Evolutionary conservation across 1,140 invertebrate genomes (phyloP).

Genomic region (Euura saliciscinereae): DNA sequence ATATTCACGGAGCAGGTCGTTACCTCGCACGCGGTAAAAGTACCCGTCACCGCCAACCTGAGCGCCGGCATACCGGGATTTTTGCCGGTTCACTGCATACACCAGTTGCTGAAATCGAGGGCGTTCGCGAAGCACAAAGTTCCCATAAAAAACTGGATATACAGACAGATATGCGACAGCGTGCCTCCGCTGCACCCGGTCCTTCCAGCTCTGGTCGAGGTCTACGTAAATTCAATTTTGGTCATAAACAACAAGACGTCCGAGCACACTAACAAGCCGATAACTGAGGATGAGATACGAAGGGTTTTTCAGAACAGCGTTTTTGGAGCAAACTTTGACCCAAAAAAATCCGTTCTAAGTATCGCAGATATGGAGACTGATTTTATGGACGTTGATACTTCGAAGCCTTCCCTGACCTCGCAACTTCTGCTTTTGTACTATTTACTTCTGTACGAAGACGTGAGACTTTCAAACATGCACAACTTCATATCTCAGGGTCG

Average conservation of each 20-base stretch:
- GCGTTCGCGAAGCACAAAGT: conserved; percentile 97
- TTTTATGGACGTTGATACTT: conserved; percentile 62
- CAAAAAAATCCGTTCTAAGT: conserved; percentile 59
- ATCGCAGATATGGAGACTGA: conserved; percentile 60
- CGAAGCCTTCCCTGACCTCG: conserved; percentile 78
- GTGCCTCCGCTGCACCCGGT: conserved; percentile 90
- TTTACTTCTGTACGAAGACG: conserved; percentile 91
- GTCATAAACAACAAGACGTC: conserved; percentile 76
- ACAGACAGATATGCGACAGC: conserved; percentile 88
- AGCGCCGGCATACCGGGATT: conserved; percentile 91
- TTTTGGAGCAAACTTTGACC: conserved; percentile 72
- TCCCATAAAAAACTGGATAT: conserved; percentile 94
- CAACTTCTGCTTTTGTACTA: conserved; percentile 93
- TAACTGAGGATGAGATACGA: conserved; percentile 89
- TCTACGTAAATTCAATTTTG: conserved; percentile 93
- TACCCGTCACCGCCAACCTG: conserved; percentile 89
- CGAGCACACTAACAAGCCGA: conserved; percentile 87
- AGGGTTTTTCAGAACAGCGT: conserved; percentile 82
- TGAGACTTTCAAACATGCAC: conserved; percentile 80
- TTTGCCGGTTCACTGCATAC: conserved; percentile 96
- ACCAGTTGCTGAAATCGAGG: conserved; percentile 92
- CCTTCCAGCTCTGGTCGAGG: conserved; percentile 91
- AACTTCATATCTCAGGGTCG: conserved; percentile 71
- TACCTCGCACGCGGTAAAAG: conserved; percentile 92
- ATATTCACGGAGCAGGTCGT: conserved; percentile 98